Base-by-base conservation (phyloP, 2,797 vertebrate genomes). In the Luscinia luscinia region DNA sequence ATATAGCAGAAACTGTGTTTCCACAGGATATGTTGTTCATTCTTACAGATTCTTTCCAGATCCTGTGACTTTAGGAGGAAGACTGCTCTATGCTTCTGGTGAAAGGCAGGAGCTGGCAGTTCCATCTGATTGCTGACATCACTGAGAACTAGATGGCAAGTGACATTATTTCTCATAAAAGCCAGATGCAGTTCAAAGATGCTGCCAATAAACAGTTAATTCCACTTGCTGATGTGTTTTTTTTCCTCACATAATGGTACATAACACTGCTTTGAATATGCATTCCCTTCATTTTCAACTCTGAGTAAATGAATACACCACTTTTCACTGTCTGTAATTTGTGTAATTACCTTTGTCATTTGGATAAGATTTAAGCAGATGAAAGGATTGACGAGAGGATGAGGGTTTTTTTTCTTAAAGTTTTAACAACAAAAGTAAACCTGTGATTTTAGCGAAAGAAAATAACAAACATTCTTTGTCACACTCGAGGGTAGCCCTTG, bases 261-360 rank as follows among this genome's bases (percentile, higher is more conserved):
- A 36, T 62, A 55, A 36, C 38, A 26, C 23, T 89, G 57, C 52
- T 92, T 54, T 89, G 87, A 94, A 93, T 96, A 94, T 93, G 93
- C 68, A 91, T 92, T 91, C 38, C 19, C 49, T 87, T 92, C 15
- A 38, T 91, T 87, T 94, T 93, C 61, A 72, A 19, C 46, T 43
- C 57, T 40, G 61, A 77, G 75, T 91, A 87, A 89, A 92, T 61
- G 34, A 89, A 52, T 22, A 34, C 48, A 34, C 51, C 28, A 67
- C 59, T 93, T 87, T 87, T 92, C 57, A 57, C 38, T 80, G 51
- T 73, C 32, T 84, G n/a, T 70, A 89, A 87, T 89, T 92, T 85
- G 30, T 9, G 12, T 83, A 87, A 95, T 93, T 93, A 89, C 61
- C 41, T 87, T 87, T 85, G 81, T 52, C 30, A 75, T 96, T 95